Percentiles rank a stretch among this genome's conserved stretches.
phyloP scores from a whole-genome alignment of 2,888 invertebrate species.

The Salticus scenicus region DNA sequence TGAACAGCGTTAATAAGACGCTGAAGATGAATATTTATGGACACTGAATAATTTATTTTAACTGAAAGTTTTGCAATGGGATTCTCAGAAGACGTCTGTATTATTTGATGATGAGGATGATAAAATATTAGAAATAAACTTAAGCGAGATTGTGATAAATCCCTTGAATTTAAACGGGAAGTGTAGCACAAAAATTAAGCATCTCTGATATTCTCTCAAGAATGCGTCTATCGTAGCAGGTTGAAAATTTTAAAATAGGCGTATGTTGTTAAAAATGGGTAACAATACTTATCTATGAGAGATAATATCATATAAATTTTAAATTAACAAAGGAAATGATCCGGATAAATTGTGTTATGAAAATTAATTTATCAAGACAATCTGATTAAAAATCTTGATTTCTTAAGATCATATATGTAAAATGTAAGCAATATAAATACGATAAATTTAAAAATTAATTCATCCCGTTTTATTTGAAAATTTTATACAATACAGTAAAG shows the following conservation, averaged over 20 bases:
- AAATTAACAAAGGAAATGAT: not conserved
- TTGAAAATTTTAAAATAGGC: not conserved
- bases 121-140: conserved; percentile 17
- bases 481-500: too few relatives aligned
- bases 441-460: too few relatives aligned
- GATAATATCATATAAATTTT: not conserved
- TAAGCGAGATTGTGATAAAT: not conserved
- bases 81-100: conserved; percentile 7
- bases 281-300: too few relatives aligned
- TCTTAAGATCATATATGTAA: too few relatives aligned
- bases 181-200: not conserved
- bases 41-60: conserved; percentile 5
- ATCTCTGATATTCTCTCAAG: not conserved
- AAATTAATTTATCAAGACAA: too few relatives aligned
- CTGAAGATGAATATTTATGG: conserved; percentile 14
- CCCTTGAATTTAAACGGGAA: not conserved
- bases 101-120: conserved; percentile 15
- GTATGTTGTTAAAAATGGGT: not conserved
- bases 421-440: too few relatives aligned
- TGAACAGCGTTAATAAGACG: conserved; percentile 6
- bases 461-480: too few relatives aligned
- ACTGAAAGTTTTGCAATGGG: not conserved
- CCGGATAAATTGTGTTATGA: too few relatives aligned
- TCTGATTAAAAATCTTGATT: too few relatives aligned
- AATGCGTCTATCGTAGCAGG: not conserved